Base-by-base conservation (phyloP, 92 coral and sea anemone genomes). In the Parazoanthus darwini region DNA sequence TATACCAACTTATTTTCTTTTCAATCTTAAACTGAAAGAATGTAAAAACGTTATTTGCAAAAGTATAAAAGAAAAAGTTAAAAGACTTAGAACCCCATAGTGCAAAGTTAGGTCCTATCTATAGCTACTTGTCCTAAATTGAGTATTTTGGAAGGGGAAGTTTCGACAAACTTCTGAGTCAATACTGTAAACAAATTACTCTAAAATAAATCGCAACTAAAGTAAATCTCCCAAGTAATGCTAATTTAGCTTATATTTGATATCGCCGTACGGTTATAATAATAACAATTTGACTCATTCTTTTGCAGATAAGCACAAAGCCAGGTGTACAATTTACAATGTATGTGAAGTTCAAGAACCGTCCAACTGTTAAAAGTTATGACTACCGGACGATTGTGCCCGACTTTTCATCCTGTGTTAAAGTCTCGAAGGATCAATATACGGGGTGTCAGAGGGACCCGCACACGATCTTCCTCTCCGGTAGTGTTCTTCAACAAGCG, bases 381-480 rank as follows among this genome's bases (percentile, higher is more conserved):
- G 88, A 88, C 43, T 75, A 78, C 75, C 51, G 66, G 74, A 87
- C 86, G 50, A 9, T 59, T 51, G 43, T 91, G 2, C 93, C 93
- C 5, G 91, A 91, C 78, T 91, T 81, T 70, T 67, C 93, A 11
- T 91, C 88, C 29, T 91, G 93, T 56, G 9, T 33, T 44, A 68
- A 50, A 26, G 78, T 23, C 51, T 83, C 87, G 23, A 38, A 33
- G n/a, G 78, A 63, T 29, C 77, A 84, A 26, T 6, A 84, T 23
- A 50, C n/a, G 0, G 79, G 48, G 5, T 84, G 87, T 56, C 33
- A 26, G 16, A 72, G 35, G 23, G 87, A 84, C 26, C 87, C 87
- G 5, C 13, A 46, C 85, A 88, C 85, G 38, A 39, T 80, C 4
- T 85, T 89, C 25, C 18, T 92, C 35, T 68, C 56, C 29, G 43